Conservation (phyloP, 2,797 vertebrate species). For the Sebastes steindachneri region DNA sequence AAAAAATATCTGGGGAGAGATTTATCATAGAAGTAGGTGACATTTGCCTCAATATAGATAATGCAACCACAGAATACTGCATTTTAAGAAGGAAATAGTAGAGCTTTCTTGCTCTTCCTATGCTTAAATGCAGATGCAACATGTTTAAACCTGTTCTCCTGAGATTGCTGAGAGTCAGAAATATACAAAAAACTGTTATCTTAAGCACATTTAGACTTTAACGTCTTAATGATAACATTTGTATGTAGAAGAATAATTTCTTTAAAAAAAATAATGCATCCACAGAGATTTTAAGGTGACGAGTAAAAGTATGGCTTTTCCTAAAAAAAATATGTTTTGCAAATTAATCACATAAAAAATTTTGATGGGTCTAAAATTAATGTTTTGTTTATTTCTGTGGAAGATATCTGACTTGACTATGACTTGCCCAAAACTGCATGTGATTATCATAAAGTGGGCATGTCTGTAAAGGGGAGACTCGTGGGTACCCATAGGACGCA, state of each 20-base stretch:
- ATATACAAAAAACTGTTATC: not conserved
- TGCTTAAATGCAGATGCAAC: not conserved
- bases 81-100: not conserved
- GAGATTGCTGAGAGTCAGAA: not conserved
- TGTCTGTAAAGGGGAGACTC: too few relatives aligned
- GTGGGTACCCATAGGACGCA: fast-evolving
- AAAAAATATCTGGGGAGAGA: not conserved
- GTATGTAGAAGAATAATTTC: too few relatives aligned
- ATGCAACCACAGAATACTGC: not conserved
- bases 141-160: not conserved
- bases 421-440: too few relatives aligned
- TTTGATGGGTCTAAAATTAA: fast-evolving
- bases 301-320: too few relatives aligned
- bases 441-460: too few relatives aligned
- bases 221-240: too few relatives aligned
- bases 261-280: too few relatives aligned
- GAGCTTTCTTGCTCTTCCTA: not conserved
- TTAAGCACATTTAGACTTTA: not conserved
- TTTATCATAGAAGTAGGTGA: not conserved
- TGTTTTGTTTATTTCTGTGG: too few relatives aligned
- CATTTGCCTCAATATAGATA: not conserved
- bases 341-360: too few relatives aligned
- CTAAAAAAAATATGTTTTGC: too few relatives aligned
- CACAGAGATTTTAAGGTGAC: too few relatives aligned
- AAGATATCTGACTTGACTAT: too few relatives aligned